Base-by-base conservation (phyloP, 2,888 invertebrate genomes). In the Epirrita christyi region DNA sequence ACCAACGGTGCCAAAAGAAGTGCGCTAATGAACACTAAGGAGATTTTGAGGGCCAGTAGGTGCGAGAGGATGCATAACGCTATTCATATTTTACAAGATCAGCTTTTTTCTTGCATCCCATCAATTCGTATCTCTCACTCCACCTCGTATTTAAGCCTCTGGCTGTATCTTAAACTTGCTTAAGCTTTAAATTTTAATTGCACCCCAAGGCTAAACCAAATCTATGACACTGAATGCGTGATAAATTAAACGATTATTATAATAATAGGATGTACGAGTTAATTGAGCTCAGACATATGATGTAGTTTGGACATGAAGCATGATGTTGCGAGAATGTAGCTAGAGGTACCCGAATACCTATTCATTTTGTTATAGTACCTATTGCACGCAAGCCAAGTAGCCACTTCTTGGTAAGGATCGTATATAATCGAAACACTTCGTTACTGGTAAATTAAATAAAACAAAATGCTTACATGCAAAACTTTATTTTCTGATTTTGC, bases 181-280 rank as follows among this genome's bases (percentile, higher is more conserved):
- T 72, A 68, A 78, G 83, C 88, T 77, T 85, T 81, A 67, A 72
- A 72, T 64, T 80, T 75, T 85, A 86, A 88, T 87, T 84, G 71
- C 69, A 71, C 79, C 86, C 85, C 72, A 60, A 76, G 86, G 88
- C 84, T 57, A 61, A 57, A 70, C 68, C 53, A 72, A 75, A 72
- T 68, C 67, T 73, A 75, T 73, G 81, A 80, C 80, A 80, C 67
- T 71, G 65, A 59, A 66, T 71, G 61, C 66, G 68, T 82, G 80
- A 82, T 81, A 76, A 70, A 80, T 81, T 71, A 76, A 76, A 72
- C 76, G 67, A 71, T 68, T 66, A 71, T 75, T 76, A 76, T 78
- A 71, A 74, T 77, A 75, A 78, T 71, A 70, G 63, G 40, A 54
- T 64, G 58, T 50, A 61, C 55, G 52, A 56, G 50, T 59, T 64